Base-by-base conservation (phyloP, 2,888 invertebrate genomes). In the Drosophila mimica region DNA sequence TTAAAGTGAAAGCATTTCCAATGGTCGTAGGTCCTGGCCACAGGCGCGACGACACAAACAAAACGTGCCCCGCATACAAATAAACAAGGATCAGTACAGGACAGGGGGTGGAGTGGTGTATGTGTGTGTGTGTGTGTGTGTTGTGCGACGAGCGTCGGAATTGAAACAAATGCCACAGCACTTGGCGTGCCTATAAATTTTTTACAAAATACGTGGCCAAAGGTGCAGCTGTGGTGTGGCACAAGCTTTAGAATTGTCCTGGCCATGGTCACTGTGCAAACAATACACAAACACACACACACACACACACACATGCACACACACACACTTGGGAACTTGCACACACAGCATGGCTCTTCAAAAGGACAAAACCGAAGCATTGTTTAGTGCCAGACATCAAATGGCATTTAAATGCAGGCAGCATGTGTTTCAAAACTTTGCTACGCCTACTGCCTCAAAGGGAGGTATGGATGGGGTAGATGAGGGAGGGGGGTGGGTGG, bases 11-110 rank as follows among this genome's bases (percentile, higher is more conserved):
- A 79, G 85, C 81, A 84, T 87, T 84, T 54, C 66, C 75, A 73
- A 87, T 84, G 75, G 68, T 69, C 61, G 33, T 72, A 74, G 65
- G 63, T 66, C 62, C 69, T 70, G 67, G 82, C 82, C 89, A 83
- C 90, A 88, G 88, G 88, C 88, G 90, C 90, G 90, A 82, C 88
- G 86, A 86, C 82, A 88, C 86, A 88, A 88, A 88, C 88, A 88
- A 82, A 88, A 88, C 90, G 88, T 88, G 90, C 70, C 74, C 74
- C 74, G 86, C 78, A 88, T 89, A 86, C 84, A 89, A 89, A 89
- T 84, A 89, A 89, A 89, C 81, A 81, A 82, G 83, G 63, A 79
- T 68, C 63, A 40, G 58, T 30, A 59, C 46, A 46, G 54, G 25
- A 28, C 38, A 66, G 34, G 25, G 43, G 25, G 15, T 34, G 49